Percentiles rank a stretch among this genome's conserved stretches.
These are phyloP conservation scores for Coendou prehensilis DNA, from an alignment of 2,797 vertebrate genomes.

Conservation along the genomic window DNA sequence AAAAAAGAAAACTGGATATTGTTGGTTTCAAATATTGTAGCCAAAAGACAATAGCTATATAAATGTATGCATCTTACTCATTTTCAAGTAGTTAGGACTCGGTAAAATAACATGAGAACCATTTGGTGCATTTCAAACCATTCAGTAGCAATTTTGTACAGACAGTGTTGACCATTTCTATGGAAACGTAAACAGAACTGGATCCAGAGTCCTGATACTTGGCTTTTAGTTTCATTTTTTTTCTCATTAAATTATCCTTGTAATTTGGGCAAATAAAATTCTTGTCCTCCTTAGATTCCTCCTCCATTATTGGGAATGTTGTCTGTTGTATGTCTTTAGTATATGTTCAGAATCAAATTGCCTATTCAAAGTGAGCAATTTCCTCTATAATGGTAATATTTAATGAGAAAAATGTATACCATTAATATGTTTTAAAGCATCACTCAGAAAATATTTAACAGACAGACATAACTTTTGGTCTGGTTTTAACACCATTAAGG, in stretches of 20 bases:
- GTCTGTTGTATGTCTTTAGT: not conserved
- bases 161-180: conserved; percentile 15
- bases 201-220: not conserved
- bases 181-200: not conserved
- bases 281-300: not conserved
- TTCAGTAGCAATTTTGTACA: not conserved
- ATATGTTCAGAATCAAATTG: conserved; percentile 50
- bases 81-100: conserved; percentile 31
- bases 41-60: not conserved
- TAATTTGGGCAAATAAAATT: conserved; percentile 40
- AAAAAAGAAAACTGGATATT: not conserved
- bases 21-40: conserved; percentile 33
- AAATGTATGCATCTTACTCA: not conserved
- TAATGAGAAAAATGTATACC: conserved; percentile 13
- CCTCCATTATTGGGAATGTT: not conserved
- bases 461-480: conserved; percentile 16
- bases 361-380: not conserved
- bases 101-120: not conserved
- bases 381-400: not conserved
- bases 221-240: conserved; percentile 28
- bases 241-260: conserved; percentile 3
- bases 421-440: conserved; percentile 15
- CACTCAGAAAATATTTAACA: conserved; percentile 47
- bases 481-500: conserved; percentile 12
- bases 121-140: not conserved